Base-by-base conservation (phyloP, 2,113 vertebrate genomes). In the Xyliphius kryptos region DNA sequence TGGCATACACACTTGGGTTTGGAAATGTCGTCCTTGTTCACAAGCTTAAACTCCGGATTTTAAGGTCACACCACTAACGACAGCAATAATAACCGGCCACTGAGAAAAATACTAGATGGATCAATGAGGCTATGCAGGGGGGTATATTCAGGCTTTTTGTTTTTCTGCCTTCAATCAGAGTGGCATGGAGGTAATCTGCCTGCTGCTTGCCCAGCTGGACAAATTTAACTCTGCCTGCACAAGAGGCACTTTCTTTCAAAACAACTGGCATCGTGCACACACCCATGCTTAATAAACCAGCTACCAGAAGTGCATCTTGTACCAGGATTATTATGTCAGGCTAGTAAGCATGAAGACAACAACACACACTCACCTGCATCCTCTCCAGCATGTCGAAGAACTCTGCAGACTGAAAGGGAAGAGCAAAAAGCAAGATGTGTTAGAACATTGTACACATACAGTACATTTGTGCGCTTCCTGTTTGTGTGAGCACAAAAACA, bases 381-480 rank as follows among this genome's bases (percentile, higher is more conserved):
- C 88, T 94, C 75, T 98, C 95, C 87, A 98, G 84, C 95, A 98
- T 98, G 74, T 98, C 94, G 41, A 98, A 98, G 87, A 98, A 98
- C 78, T 98, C 95, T 1, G 94, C 91, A 1, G 95, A 97, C 95
- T 98, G 86, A 67, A 83, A 81, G 43, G 81, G 43, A 85, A 66
- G 72, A 58, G 44, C 53, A 76, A 13, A 68, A n/a, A n/a, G n/a
- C 10, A 71, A 11, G 59, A 43, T n/a, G 52, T 19, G 37, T 17
- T 10, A 32, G 56, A 11, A 40, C n/a, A n/a, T n/a, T n/a, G n/a
- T n/a, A n/a, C n/a, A n/a, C n/a, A n/a, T n/a, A n/a, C n/a, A n/a
- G n/a, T n/a, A n/a, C n/a, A n/a, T n/a, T n/a, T n/a, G n/a, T n/a
- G n/a, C n/a, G n/a, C n/a, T n/a, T n/a, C n/a, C n/a, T n/a, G n/a